phyloP scores from a whole-genome alignment of 2,888 invertebrate species.

The Antheraea yamamai region DNA sequence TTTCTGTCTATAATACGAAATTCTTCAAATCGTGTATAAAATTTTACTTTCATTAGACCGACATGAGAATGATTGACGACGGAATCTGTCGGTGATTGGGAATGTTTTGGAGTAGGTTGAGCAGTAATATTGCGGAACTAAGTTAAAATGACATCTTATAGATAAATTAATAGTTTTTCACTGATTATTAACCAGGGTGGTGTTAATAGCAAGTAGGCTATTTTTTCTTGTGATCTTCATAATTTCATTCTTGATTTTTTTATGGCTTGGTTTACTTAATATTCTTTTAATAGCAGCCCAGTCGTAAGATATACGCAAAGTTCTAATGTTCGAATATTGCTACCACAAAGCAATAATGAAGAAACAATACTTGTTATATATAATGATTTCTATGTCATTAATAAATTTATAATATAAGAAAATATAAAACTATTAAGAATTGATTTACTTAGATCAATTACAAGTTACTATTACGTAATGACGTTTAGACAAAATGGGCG shows the following conservation, averaged over 20 bases:
- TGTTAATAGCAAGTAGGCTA: not conserved
- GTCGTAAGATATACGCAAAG: not conserved
- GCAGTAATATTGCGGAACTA: not conserved
- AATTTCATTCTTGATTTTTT: not conserved
- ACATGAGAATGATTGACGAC: not conserved
- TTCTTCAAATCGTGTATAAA: not conserved
- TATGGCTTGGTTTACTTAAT: not conserved
- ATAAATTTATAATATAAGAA: not conserved
- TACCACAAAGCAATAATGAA: too few species aligned
- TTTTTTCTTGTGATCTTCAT: not conserved
- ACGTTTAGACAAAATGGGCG: not conserved
- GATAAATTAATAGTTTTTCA: not conserved
- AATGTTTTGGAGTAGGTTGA: not conserved
- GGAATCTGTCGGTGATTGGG: not conserved
- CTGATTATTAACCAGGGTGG: not conserved
- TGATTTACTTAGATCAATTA: not conserved
- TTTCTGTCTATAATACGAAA: not conserved
- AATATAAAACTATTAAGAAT: not conserved
- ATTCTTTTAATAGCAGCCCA: not conserved
- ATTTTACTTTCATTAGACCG: not conserved
- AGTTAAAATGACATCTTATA: not conserved
- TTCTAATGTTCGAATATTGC: not conserved
- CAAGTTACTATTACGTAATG: not conserved
- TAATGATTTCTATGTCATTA: too few species aligned
- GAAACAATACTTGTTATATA: too few species aligned